phyloP scores from a whole-genome alignment of 2,888 invertebrate genomes.

The Drosophila infuscata region DNA sequence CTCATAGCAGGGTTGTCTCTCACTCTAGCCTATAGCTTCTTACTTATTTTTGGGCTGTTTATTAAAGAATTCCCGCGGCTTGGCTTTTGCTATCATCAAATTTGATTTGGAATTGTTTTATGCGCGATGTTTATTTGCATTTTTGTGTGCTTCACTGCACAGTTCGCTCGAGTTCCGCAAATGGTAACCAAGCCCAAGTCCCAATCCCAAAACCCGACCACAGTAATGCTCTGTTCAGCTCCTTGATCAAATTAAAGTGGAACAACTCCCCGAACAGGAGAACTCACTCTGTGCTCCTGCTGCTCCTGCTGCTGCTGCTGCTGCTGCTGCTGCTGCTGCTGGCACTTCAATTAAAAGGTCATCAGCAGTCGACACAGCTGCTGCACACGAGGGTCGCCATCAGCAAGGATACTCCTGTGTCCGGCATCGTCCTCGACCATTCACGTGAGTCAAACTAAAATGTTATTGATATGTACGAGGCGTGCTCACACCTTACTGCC shows the following conservation, averaged over 20 bases:
- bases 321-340: constrained; percentile 13
- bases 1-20: not conserved
- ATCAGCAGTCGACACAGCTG: constrained; percentile 81
- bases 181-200: constrained; percentile 13
- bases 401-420: constrained; percentile 1
- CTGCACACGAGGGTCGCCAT: constrained; percentile 41
- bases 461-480: constrained; percentile 75
- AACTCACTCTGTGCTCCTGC: constrained; percentile 18
- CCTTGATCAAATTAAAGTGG: constrained; percentile 42
- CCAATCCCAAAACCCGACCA: constrained; percentile 2
- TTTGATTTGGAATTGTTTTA: constrained; percentile 79
- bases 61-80: constrained; percentile 73
- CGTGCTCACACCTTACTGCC: constrained; percentile 72
- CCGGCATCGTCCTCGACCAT: not conserved
- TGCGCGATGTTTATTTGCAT: constrained; percentile 76
- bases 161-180: constrained; percentile 9
- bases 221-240: constrained; percentile 22
- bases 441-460: constrained; percentile 58
- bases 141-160: constrained; percentile 64
- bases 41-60: constrained; percentile 52
- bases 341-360: constrained; percentile 82
- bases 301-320: not conserved
- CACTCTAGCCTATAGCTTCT: no score
- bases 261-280: constrained; percentile 2
- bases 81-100: constrained; percentile 73